Evolutionary conservation across 2,888 invertebrate species (phyloP).

Genomic region (Lasioglossum pauxillum): DNA sequence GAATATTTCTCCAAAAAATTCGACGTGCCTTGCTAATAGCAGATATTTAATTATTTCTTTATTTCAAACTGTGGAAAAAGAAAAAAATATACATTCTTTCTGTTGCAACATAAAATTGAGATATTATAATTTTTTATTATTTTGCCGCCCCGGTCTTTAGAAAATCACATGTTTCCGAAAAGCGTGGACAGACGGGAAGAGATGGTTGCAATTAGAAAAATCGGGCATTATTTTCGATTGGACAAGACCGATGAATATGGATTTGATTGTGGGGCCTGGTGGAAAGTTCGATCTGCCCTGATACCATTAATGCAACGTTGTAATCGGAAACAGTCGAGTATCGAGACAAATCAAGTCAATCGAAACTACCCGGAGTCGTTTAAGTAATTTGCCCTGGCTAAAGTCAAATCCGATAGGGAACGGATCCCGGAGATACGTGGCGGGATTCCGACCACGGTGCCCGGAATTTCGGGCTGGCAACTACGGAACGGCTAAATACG

Average conservation of each 20-base stretch:
- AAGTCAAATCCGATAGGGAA: conserved; percentile 27
- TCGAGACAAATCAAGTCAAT: conserved; percentile 57
- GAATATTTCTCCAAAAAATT: neutral
- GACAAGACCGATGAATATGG: conserved; percentile 34
- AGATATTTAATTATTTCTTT: neutral
- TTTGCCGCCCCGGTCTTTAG: neutral
- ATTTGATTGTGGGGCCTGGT: conserved; percentile 23
- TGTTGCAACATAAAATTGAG: neutral
- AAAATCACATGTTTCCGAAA: neutral
- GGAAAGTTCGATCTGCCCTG: conserved; percentile 28
- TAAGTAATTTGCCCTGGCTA: conserved; percentile 43
- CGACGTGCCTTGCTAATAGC: neutral
- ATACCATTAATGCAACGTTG: conserved; percentile 49
- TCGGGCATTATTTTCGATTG: conserved; percentile 12
- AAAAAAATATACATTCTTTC: neutral
- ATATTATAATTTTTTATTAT: neutral
- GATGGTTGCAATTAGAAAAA: neutral
- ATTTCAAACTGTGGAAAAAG: neutral
- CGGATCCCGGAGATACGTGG: neutral
- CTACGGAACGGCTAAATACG: conserved; percentile 1
- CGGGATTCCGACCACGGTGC: conserved; percentile 17
- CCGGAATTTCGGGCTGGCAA: conserved; percentile 10
- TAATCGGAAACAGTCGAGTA: conserved; percentile 38
- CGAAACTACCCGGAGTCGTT: conserved; percentile 48
- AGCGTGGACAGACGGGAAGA: neutral